These are phyloP conservation scores for Temnothorax unifasciatus DNA, from an alignment of 2,888 invertebrate genomes.

Conservation along the genomic window DNA sequence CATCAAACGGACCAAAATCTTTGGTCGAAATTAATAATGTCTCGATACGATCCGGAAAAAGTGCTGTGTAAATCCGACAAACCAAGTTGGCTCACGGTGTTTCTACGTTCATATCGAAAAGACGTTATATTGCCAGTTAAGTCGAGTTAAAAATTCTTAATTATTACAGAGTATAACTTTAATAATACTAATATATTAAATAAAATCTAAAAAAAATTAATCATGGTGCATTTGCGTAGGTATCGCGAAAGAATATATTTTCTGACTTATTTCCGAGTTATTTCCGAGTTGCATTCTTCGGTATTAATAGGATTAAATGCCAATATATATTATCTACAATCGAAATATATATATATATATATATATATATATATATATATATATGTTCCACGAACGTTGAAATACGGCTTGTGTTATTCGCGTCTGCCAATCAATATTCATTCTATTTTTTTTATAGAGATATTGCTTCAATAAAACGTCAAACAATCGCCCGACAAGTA, in stretches of 20 bases:
- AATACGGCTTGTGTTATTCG: background rate
- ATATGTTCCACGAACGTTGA: background rate
- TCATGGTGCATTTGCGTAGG: background rate
- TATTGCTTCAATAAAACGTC: slow-evolving; percentile 24
- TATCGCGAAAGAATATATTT: background rate
- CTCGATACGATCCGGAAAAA: too few species aligned
- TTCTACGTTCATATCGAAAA: too few species aligned
- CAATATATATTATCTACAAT: slow-evolving; percentile 2
- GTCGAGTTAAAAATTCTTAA: too few species aligned
- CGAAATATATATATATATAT: background rate
- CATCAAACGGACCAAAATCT: too few species aligned
- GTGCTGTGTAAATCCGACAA: too few species aligned
- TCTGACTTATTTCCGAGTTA: background rate
- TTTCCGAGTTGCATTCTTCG: background rate
- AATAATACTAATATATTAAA: background rate
- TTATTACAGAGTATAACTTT: background rate
- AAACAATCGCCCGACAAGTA: background rate
- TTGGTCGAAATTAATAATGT: too few species aligned
- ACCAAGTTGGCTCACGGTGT: too few species aligned
- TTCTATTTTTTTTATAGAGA: background rate
- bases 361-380: background rate
- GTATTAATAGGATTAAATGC: background rate
- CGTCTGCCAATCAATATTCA: slow-evolving; percentile 31
- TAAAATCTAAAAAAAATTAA: background rate
- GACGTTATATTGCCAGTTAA: too few species aligned